Base-by-base conservation (phyloP, 2,888 invertebrate genomes). In the Philhelius pedissequus region DNA sequence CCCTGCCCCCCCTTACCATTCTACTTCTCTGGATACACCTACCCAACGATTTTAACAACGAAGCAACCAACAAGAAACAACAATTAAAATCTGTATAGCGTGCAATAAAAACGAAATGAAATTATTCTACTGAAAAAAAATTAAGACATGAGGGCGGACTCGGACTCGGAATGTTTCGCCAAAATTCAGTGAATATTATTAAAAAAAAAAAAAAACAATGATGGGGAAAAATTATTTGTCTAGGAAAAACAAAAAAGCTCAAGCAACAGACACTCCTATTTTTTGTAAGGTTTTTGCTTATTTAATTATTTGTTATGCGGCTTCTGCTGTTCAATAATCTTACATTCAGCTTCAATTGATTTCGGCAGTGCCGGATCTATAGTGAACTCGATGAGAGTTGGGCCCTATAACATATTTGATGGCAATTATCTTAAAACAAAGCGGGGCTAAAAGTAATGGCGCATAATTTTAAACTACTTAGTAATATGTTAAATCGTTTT, bases 171-270 rank as follows among this genome's bases (percentile, higher is more conserved):
- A 30, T 22, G n/a, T 52, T 43, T 76, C 40, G 32, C 52, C 52
- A 30, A 40, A 40, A 60, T 52, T 32, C 40, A 76, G 50, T 56
- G 35, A 56, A 52, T 50, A 52, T 52, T 54, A 22, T 45, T 52
- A 54, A 66, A n/a, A n/a, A n/a, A n/a, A n/a, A n/a, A n/a, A n/a
- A n/a, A n/a, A 56, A 56, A 30, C 18, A 32, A 35, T 52, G 38
- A 69, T 43, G 40, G 52, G 54, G 45, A 77, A 58, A 52, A 43
- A 18, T 54, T 62, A 69, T 69, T 54, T 69, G 62, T 69, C 60
- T 60, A 43, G 43, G 43, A 27, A 54, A 52, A 69, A 35, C 40
- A 32, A 35, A 70, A 62, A 77, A 56, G 56, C 43, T 13, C 11
- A 35, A 22, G 18, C 56, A 64, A 64, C 70, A 35, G 56, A 9